These are phyloP conservation scores for Himantopus leucocephalus DNA, from an alignment of 2,113 vertebrate genomes.

Conservation along the genomic window DNA sequence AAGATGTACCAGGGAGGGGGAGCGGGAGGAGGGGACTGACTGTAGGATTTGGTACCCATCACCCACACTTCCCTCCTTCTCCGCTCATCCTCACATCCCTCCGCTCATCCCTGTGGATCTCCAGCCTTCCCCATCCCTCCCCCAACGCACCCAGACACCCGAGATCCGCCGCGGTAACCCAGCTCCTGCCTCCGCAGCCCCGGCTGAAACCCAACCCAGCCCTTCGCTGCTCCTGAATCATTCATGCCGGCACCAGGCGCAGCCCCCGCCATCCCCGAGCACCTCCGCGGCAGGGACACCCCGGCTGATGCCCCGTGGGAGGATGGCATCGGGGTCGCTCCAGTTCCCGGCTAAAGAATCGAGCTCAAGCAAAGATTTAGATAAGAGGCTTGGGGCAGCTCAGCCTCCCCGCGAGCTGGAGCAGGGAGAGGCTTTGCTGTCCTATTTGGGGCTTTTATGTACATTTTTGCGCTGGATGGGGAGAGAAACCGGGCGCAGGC, in stretches of 20 bases:
- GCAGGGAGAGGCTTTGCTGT: background rate
- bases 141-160: background rate
- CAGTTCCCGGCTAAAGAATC: background rate
- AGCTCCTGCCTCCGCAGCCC: background rate
- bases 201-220: background rate
- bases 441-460: background rate
- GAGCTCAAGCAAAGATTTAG: constrained; percentile 39
- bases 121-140: background rate
- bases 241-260: background rate
- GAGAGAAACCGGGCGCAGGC: background rate
- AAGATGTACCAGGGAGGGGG: background rate
- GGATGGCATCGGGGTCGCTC: background rate
- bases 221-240: constrained; percentile 44
- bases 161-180: background rate
- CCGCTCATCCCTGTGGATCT: background rate
- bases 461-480: accelerated
- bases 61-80: background rate
- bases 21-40: background rate
- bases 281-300: background rate
- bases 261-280: background rate
- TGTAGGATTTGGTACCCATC: background rate
- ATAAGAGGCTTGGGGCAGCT: constrained; percentile 52
- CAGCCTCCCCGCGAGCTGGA: background rate
- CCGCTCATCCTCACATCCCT: background rate
- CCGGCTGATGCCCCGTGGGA: accelerated